phyloP scores from a whole-genome alignment of 1,140 invertebrate genomes.

The Heliconius himera region DNA sequence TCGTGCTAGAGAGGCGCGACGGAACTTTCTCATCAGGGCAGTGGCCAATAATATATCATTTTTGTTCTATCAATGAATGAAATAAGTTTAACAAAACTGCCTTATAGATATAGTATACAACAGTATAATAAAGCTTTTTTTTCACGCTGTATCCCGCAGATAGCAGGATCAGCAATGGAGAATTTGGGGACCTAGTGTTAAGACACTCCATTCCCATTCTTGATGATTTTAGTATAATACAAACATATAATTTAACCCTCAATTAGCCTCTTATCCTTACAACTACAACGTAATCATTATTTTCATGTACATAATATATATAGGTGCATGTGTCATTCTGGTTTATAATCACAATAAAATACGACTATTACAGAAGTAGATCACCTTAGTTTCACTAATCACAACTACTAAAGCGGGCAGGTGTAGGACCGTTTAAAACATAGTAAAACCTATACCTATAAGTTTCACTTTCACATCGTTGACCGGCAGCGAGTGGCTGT shows the following conservation, averaged over 20 bases:
- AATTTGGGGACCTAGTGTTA: too few relatives aligned
- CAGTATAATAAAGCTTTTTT: too few relatives aligned
- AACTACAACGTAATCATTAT: background rate
- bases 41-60: background rate
- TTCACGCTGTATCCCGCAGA: too few relatives aligned
- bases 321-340: background rate
- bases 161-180: too few relatives aligned
- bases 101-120: too few relatives aligned
- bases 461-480: conserved; percentile 23
- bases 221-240: too few relatives aligned
- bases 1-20: background rate
- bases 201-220: too few relatives aligned
- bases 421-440: background rate
- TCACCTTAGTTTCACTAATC: background rate
- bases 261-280: too few relatives aligned
- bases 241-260: too few relatives aligned
- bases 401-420: background rate
- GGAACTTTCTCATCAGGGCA: conserved; percentile 13
- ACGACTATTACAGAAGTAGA: background rate
- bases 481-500: conserved; percentile 12
- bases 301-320: background rate
- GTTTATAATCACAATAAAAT: background rate
- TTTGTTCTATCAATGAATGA: too few relatives aligned
- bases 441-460: background rate
- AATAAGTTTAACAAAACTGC: background rate